These are phyloP conservation scores for Eristalis pertinax DNA, from an alignment of 2,888 invertebrate species.

Conservation along the genomic window DNA sequence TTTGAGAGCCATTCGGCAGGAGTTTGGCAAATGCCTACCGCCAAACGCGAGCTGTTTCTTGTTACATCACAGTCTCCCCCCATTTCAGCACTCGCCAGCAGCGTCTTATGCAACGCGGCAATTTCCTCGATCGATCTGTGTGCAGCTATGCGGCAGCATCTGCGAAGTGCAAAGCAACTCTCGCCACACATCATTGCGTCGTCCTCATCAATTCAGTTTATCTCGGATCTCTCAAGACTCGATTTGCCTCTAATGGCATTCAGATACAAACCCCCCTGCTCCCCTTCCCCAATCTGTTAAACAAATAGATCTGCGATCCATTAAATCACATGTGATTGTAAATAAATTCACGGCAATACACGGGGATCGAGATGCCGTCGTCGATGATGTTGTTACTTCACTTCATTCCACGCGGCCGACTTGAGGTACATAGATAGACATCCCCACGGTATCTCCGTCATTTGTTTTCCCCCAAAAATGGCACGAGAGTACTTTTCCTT, in stretches of 20 bases:
- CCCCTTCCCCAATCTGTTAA: slow-evolving; percentile 4
- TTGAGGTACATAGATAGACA: neutral
- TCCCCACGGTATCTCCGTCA: slow-evolving; percentile 18
- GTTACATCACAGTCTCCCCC: no score
- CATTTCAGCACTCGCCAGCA: no score
- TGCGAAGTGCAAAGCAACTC: neutral
- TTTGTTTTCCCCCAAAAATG: slow-evolving; percentile 45
- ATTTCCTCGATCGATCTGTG: no score
- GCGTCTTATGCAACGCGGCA: no score
- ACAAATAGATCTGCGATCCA: slow-evolving; percentile 61
- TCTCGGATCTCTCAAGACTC: neutral
- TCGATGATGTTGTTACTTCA: slow-evolving; percentile 57
- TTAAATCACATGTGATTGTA: slow-evolving; percentile 66
- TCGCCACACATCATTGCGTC: neutral
- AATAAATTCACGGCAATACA: slow-evolving; percentile 53
- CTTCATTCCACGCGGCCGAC: slow-evolving; percentile 26
- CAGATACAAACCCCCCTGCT: neutral
- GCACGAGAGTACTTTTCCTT: slow-evolving; percentile 55
- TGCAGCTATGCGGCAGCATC: neutral
- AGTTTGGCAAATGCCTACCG: neutral
- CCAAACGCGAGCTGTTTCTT: no score
- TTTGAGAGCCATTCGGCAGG: neutral
- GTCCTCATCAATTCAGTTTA: neutral
- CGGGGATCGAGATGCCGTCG: slow-evolving; percentile 21
- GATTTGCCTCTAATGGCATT: neutral